Evolutionary conservation across 2,797 vertebrate species (phyloP).

Genomic region (Hozukius guyotensis): DNA sequence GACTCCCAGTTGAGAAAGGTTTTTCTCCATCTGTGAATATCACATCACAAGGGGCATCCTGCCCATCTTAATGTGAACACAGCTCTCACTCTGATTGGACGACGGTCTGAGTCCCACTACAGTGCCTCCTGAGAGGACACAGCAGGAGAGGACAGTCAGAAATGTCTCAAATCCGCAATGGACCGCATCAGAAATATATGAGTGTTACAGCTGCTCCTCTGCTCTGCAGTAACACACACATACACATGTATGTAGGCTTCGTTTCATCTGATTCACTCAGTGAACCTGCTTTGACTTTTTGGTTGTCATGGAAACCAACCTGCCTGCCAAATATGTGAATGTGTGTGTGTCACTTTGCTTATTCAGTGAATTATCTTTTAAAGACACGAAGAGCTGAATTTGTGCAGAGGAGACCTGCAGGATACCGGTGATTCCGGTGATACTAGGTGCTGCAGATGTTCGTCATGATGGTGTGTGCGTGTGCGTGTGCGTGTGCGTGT

Average conservation of each 20-base stretch:
- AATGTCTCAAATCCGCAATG: background rate
- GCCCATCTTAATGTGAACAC: background rate
- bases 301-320: constrained; percentile 62
- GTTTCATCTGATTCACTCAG: constrained; percentile 46
- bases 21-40: background rate
- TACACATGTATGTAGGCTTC: constrained; percentile 31
- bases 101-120: background rate
- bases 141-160: constrained; percentile 1
- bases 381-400: background rate
- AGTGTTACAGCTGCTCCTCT: background rate
- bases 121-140: background rate
- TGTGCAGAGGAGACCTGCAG: constrained; percentile 16
- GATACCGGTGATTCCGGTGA: background rate
- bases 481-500: background rate
- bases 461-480: background rate
- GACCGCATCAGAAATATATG: background rate
- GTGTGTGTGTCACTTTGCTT: constrained; percentile 7
- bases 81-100: background rate
- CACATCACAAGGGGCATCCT: constrained; percentile 1
- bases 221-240: constrained; percentile 16
- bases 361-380: constrained; percentile 33
- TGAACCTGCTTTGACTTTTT: constrained; percentile 57
- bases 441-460: constrained; percentile 10
- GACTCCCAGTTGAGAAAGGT: background rate
- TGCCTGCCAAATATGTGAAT: constrained; percentile 12